Evolutionary conservation across 2,888 invertebrate genomes (phyloP).

Genomic region (Ophion obscuratus): DNA sequence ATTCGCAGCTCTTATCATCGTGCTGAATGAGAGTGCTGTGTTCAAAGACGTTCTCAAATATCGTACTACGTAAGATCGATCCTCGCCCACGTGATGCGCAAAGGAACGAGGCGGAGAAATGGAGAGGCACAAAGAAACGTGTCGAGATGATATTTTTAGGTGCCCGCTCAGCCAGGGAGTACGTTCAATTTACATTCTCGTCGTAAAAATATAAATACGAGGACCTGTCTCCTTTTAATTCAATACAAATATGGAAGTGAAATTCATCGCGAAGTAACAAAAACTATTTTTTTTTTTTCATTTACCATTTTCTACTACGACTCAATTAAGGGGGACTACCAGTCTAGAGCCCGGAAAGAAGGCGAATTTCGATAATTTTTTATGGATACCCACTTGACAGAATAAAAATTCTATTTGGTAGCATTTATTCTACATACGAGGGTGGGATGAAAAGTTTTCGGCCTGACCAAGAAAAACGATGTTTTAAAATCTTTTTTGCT

Average conservation of each 20-base stretch:
- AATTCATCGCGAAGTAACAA: background rate
- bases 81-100: conserved; percentile 13
- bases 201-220: background rate
- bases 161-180: background rate
- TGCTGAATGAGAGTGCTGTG: conserved; percentile 20
- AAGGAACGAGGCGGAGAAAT: conserved; percentile 39
- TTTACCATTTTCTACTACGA: too few relatives aligned
- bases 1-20: conserved; percentile 8
- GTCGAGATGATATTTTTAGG: conserved; percentile 38
- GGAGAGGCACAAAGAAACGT: conserved; percentile 49
- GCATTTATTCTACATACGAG: too few relatives aligned
- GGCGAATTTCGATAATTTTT: too few relatives aligned
- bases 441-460: too few relatives aligned
- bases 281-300: background rate
- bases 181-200: background rate
- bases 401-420: too few relatives aligned
- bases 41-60: conserved; percentile 24
- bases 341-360: too few relatives aligned
- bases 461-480: too few relatives aligned
- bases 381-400: too few relatives aligned
- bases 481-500: too few relatives aligned
- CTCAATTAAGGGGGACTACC: too few relatives aligned
- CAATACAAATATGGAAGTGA: background rate
- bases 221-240: background rate
- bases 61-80: conserved; percentile 17